Percentiles rank a stretch among this genome's conserved stretches.
phyloP scores from a whole-genome alignment of 2,888 invertebrate species.

The Tiphia femorata region DNA sequence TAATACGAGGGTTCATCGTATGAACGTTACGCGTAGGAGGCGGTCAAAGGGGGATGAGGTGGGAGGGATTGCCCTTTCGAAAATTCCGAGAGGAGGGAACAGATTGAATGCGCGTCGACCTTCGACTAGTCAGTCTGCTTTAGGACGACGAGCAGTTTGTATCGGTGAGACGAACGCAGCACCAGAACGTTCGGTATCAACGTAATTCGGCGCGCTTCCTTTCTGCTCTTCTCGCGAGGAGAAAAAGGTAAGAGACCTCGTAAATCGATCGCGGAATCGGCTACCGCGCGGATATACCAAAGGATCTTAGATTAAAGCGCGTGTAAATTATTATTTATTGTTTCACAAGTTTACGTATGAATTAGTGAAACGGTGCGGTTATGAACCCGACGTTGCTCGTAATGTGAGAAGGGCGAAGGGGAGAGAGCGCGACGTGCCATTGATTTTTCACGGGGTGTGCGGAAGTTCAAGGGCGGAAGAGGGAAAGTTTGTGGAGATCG shows the following conservation, averaged over 20 bases:
- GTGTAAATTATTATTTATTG: constrained; percentile 55
- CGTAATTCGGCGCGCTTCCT: neutral
- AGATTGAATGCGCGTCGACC: too few species aligned
- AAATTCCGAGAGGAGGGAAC: too few species aligned
- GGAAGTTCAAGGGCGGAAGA: constrained; percentile 26
- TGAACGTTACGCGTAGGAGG: neutral
- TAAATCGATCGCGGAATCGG: constrained; percentile 20
- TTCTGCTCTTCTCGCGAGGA: neutral
- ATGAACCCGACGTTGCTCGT: constrained; percentile 45
- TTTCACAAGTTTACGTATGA: constrained; percentile 53
- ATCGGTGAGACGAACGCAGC: too few species aligned
- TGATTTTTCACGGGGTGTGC: constrained; percentile 13
- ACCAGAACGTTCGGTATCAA: neutral
- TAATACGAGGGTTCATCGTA: constrained; percentile 40
- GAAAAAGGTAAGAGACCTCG: constrained; percentile 1
- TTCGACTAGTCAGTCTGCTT: too few species aligned
- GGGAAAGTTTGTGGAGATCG: neutral
- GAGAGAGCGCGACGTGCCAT: constrained; percentile 20
- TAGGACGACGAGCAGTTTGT: too few species aligned
- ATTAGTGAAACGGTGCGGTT: constrained; percentile 45
- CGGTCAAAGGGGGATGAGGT: too few species aligned
- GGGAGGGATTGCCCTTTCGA: too few species aligned
- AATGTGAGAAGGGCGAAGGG: too few species aligned
- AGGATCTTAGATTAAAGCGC: constrained; percentile 48
- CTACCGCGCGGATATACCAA: constrained; percentile 48